phyloP scores from a whole-genome alignment of 2,797 vertebrate species.

The Alauda arvensis region DNA sequence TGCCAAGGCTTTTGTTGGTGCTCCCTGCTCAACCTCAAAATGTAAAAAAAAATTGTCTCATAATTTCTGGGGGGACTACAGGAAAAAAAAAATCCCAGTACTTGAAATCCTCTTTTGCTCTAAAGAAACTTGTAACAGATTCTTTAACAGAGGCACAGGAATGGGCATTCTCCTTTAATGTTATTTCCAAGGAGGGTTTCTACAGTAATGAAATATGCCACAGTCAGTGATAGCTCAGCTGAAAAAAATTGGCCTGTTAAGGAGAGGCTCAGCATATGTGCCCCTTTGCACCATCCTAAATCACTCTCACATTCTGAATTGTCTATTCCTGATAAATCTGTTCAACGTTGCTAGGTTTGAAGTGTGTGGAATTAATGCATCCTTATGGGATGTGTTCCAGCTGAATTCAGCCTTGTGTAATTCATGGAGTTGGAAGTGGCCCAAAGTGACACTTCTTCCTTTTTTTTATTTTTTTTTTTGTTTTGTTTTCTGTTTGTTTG shows the following conservation, averaged over 20 bases:
- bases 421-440: background rate
- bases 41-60: background rate
- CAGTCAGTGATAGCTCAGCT: background rate
- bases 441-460: background rate
- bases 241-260: background rate
- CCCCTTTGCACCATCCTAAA: background rate
- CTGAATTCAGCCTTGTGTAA: background rate
- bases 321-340: background rate
- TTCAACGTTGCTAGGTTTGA: background rate
- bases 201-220: background rate
- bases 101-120: background rate
- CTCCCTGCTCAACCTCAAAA: background rate
- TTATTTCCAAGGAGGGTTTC: background rate
- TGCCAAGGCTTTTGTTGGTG: background rate
- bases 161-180: background rate
- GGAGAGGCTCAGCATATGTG: background rate
- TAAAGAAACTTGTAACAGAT: background rate
- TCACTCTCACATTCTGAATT: background rate
- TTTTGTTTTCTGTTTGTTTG: background rate
- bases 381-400: background rate
- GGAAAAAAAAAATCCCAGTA: background rate
- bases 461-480: background rate
- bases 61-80: background rate
- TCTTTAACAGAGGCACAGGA: background rate
- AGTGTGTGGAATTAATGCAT: background rate